Evolutionary conservation across 1,140 invertebrate species (phyloP).

Genomic region (Brachystomella parvula): DNA sequence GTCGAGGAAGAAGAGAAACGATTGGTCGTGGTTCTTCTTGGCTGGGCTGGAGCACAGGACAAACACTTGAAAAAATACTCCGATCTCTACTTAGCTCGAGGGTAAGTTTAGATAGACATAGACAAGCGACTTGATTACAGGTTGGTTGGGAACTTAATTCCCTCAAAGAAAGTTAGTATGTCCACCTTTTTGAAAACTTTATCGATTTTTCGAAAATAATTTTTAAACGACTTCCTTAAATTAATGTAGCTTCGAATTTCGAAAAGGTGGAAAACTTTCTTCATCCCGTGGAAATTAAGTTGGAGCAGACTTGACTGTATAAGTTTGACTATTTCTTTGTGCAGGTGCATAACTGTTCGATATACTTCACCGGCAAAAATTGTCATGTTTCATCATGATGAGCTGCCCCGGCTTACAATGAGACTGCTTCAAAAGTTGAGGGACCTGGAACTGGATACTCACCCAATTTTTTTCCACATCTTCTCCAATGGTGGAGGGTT

Average conservation of each 20-base stretch:
- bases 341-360: conserved; percentile 62
- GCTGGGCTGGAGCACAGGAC: conserved; percentile 70
- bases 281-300: too few relatives aligned
- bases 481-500: conserved; percentile 71
- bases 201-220: too few relatives aligned
- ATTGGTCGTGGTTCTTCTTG: conserved; percentile 63
- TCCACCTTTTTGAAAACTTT: too few relatives aligned
- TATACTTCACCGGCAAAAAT: conserved; percentile 62
- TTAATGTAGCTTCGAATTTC: too few relatives aligned
- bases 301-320: too few relatives aligned
- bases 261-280: too few relatives aligned
- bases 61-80: conserved; percentile 68
- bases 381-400: conserved; percentile 55
- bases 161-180: too few relatives aligned
- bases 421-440: conserved; percentile 58
- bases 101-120: conserved; percentile 46
- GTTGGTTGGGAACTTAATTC: too few relatives aligned
- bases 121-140: too few relatives aligned
- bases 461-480: conserved; percentile 67
- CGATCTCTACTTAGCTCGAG: conserved; percentile 60
- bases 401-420: conserved; percentile 54
- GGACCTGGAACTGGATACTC: conserved; percentile 58
- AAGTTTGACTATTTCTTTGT: conserved; percentile 35
- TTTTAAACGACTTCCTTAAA: too few relatives aligned
- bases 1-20: conserved; percentile 50